These are phyloP conservation scores for Dusona sp. DNA, from an alignment of 2,888 invertebrate genomes.

Conservation along the genomic window DNA sequence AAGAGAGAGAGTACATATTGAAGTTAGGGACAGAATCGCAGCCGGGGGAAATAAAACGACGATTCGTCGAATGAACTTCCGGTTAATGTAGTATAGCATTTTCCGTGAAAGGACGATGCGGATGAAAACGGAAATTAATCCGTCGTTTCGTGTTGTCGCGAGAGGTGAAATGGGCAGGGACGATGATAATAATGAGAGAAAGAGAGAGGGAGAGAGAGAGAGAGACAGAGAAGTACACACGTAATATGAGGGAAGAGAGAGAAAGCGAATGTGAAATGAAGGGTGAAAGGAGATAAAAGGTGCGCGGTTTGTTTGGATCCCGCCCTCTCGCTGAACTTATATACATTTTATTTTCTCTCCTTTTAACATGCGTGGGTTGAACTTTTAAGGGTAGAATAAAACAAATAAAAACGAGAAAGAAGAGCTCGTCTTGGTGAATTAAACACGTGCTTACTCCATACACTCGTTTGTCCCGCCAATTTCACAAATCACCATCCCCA, in stretches of 20 bases:
- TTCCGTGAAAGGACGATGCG: constrained; percentile 47
- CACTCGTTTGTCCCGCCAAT: constrained; percentile 42
- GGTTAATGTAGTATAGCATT: constrained; percentile 48
- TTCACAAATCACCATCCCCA: constrained; percentile 37
- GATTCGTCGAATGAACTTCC: constrained; percentile 64
- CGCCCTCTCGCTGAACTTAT: background rate
- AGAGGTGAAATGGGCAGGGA: constrained; percentile 24
- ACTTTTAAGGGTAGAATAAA: constrained; percentile 38
- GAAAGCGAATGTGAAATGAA: constrained; percentile 31
- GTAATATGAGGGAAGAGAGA: background rate
- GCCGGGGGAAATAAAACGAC: constrained; percentile 62
- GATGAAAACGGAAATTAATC: constrained; percentile 65
- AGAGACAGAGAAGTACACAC: background rate
- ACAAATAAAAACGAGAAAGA: background rate
- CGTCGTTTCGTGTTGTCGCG: constrained; percentile 47
- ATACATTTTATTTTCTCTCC: constrained; percentile 23
- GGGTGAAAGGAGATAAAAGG: constrained; percentile 42
- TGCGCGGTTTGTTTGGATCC: constrained; percentile 20
- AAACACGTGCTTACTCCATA: constrained; percentile 36
- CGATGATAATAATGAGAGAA: constrained; percentile 27
- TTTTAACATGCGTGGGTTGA: constrained; percentile 32
- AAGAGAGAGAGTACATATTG: background rate
- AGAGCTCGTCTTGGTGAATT: constrained; percentile 46
- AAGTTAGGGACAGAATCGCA: constrained; percentile 24
- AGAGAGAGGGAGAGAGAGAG: background rate